A percentile compares a stretch with the other conserved stretches of the same genome.
Evolutionary conservation across 1,140 invertebrate genomes (phyloP).

Genomic region (Brachionus paranguensis): DNA sequence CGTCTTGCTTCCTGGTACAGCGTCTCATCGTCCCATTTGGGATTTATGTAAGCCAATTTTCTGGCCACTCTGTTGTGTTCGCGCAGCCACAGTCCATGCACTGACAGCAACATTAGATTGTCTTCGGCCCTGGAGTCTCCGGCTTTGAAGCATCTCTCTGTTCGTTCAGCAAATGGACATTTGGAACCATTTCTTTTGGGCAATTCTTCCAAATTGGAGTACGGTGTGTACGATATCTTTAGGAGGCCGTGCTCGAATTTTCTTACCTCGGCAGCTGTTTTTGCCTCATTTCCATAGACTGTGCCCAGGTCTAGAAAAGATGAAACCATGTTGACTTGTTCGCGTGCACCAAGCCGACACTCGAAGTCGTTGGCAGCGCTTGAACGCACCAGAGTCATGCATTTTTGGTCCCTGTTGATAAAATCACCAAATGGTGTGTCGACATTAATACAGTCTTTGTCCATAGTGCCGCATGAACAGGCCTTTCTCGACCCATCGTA

Average conservation of each 20-base stretch:
- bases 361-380: not conserved
- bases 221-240: not conserved
- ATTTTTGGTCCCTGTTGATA: not conserved
- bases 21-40: conserved; percentile 43
- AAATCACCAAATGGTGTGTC: not conserved
- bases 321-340: conserved; percentile 5
- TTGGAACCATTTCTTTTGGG: not conserved
- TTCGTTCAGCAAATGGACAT: not conserved
- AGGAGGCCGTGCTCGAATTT: not conserved
- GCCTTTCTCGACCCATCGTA: not conserved
- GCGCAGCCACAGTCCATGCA: conserved; percentile 70
- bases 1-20: conserved; percentile 68
- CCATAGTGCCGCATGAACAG: not conserved
- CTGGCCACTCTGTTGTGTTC: conserved; percentile 46
- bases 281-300: not conserved
- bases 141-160: not conserved
- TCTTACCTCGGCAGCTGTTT: not conserved
- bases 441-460: not conserved
- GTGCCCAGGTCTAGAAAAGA: not conserved
- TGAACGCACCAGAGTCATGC: not conserved
- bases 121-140: not conserved
- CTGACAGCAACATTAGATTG: not conserved
- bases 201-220: conserved; percentile 1
- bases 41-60: conserved; percentile 41
- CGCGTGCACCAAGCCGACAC: not conserved